Base-by-base conservation (phyloP, 2,888 invertebrate species). In the Pasiphila rectangulata region DNA sequence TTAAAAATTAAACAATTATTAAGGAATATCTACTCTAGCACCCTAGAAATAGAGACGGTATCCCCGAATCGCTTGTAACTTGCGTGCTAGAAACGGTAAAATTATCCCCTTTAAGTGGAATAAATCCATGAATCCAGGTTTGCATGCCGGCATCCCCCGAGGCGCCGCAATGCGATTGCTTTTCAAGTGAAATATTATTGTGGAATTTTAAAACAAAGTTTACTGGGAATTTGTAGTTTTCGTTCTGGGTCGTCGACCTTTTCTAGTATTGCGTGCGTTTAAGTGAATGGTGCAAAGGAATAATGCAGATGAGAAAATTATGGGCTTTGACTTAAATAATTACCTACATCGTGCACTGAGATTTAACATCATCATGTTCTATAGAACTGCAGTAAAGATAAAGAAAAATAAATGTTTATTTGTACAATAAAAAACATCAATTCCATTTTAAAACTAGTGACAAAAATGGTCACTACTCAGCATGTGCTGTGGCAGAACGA, bases 111-210 rank as follows among this genome's bases (percentile, higher is more conserved):
- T 40, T 23, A 32, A 40, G 21, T 36, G 48, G 29, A 44, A 36
- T 49, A 40, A 49, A 44, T 44, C 39, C 39, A 41, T 13, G 32
- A 50, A 50, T 39, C 44, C 41, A 21, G 19, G 46, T 43, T 55
- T 51, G 57, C 57, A 55, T 57, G 57, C 48, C 49, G 45, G 52
- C 34, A 32, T 50, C 45, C 45, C 50, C 50, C n/a, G 16, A 34
- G 36, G 29, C 32, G 15, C 52, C 52, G 58, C 54, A 56, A 32
- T 53, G 21, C 37, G 53, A 59, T 59, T 54, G 54, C 51, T 37
- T 50, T 40, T 41, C 54, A 46, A 48, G 44, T 55, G 49, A 54
- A 53, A 55, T 59, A 54, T 55, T 51, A 53, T 51, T 51, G 56
- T 54, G 54, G 44, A 51, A 42, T 55, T 48, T 51, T 43, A 30